phyloP scores from a whole-genome alignment of 2,888 invertebrate genomes.

The Bibio marci region DNA sequence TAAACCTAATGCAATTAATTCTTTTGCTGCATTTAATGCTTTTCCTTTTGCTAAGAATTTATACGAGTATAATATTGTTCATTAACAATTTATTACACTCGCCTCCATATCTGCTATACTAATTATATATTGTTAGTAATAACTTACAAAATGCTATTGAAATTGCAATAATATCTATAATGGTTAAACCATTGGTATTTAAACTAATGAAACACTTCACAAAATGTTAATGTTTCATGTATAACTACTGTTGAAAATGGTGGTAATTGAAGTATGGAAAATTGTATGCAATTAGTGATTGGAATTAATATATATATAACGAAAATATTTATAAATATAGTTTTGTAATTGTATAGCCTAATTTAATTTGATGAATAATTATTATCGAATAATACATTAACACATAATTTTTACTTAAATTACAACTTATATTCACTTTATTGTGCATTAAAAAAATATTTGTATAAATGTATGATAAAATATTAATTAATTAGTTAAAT shows the following conservation, averaged over 20 bases:
- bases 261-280: conserved; percentile 49
- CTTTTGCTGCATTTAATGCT: conserved; percentile 71
- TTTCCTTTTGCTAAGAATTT: conserved; percentile 46
- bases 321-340: too few relatives aligned
- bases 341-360: too few relatives aligned
- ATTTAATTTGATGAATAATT: too few relatives aligned
- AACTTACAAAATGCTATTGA: conserved; percentile 57
- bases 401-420: too few relatives aligned
- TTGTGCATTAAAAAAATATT: too few relatives aligned
- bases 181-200: conserved; percentile 56
- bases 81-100: not conserved
- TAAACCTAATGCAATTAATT: conserved; percentile 71
- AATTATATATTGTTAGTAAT: not conserved
- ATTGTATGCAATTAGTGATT: conserved; percentile 46
- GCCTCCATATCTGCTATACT: not conserved
- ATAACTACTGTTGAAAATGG: conserved; percentile 42
- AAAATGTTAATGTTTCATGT: conserved; percentile 38
- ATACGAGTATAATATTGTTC: not conserved
- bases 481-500: too few relatives aligned
- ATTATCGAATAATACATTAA: too few relatives aligned
- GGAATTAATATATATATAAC: too few relatives aligned
- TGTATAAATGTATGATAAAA: too few relatives aligned
- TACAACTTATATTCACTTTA: too few relatives aligned
- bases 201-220: conserved; percentile 45
- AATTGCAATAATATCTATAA: conserved; percentile 57